phyloP scores from a whole-genome alignment of 1,140 invertebrate genomes.

The Aphaenogaster rudis region DNA sequence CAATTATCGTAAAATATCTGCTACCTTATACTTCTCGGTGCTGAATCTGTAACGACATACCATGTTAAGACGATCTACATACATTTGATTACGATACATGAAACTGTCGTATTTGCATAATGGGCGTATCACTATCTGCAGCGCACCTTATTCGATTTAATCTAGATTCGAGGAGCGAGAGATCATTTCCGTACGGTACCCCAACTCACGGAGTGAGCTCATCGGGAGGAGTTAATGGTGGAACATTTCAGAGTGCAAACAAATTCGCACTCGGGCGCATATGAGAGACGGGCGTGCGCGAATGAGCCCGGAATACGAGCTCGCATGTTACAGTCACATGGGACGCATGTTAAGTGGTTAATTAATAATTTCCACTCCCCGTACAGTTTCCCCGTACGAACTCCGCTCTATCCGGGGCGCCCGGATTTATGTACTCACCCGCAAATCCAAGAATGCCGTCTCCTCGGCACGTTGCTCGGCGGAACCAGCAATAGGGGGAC shows the following conservation, averaged over 20 bases:
- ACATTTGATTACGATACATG: slow-evolving; percentile 29
- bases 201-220: neutral
- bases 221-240: neutral
- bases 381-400: neutral
- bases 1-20: neutral
- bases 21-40: neutral
- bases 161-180: neutral
- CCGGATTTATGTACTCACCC: slow-evolving; percentile 80
- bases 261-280: neutral
- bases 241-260: neutral
- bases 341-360: slow-evolving; percentile 49
- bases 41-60: neutral
- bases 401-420: neutral
- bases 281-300: neutral
- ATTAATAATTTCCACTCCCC: slow-evolving; percentile 42
- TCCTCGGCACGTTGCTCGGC: slow-evolving; percentile 83
- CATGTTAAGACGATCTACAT: neutral
- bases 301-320: neutral
- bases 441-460: slow-evolving; percentile 86
- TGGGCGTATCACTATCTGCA: neutral
- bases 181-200: neutral
- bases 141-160: slow-evolving; percentile 13
- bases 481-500: slow-evolving; percentile 83
- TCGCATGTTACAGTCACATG: neutral
- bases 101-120: slow-evolving; percentile 27